Evolutionary conservation across 2,113 vertebrate species (phyloP), one percentile per base, ranked within the genome.

Genomic region (Gallinago undulata): DNA sequence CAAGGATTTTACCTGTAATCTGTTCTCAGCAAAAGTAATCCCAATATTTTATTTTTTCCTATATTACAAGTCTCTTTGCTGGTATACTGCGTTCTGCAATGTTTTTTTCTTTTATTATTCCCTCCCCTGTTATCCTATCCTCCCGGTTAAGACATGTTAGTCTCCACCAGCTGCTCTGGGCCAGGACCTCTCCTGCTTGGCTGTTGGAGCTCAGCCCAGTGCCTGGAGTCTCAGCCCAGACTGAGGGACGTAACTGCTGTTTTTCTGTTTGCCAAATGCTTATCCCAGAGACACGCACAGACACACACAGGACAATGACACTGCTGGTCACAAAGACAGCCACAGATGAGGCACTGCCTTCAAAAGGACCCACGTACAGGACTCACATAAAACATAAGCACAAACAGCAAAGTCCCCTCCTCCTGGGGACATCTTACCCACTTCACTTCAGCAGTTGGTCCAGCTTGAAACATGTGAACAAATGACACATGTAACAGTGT

Each of bases 381-480:
- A 53, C 28, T 66, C 21, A 9, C 6, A 41, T 43, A 63, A 76
- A 63, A 68, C 11, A 5, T 41, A 35, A 41, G 4, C 15, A 53
- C 11, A 55, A 13, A 23, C 30, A 41, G 11, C 1, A 2, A 62
- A 41, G 19, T 43, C 11, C 5, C 1, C 2, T 37, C 7, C 9
- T 56, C 13, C 14, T 10, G 10, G 13, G 19, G 27, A 22, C 19
- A 69, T 18, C 37, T 24, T 43, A 75, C 2, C 2, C 2, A 21
- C 11, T 55, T 69, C 10, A 22, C 57, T 53, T 7, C 10, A n/a
- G 8, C 15, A 3, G 27, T 17, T 47, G n/a, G 30, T 55, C 59
- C n/a, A 41, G 35, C 39, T 55, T 67, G 45, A 78, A 84, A 15
- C 7, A 23, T 62, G n/a, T 53, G 48, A 33, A 33, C 24, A 35